Base-by-base conservation (phyloP, 2,888 invertebrate species). In the Linnaemya tessellans region DNA sequence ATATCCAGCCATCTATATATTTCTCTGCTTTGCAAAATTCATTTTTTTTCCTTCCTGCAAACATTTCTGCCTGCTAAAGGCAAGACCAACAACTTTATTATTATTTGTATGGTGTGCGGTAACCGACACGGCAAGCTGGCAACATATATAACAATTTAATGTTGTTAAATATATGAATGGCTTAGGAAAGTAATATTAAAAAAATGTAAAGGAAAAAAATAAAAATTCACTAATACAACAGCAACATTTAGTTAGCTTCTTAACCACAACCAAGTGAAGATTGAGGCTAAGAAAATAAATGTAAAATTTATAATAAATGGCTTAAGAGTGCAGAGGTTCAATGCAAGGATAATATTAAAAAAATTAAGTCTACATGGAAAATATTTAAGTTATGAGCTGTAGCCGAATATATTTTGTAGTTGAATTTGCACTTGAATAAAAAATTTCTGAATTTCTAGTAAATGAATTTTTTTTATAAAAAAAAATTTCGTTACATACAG, bases 11-110 rank as follows among this genome's bases (percentile, higher is more conserved):
- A 79, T 70, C 64, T 35, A 80, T 80, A 73, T 80, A 49, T 70
- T 60, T 62, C 56, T 71, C n/a, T 80, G 18, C 58, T 64, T 56
- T 56, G 35, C 15, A 41, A 58, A 88, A 81, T 1, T 54, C 15
- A 30, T 30, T 60, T 73, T 49, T 51, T 46, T 49, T 51, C 38
- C 11, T 54, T 67, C 20, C 41, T n/a, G n/a, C n/a, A n/a, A 41
- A 46, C 35, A 22, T 87, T 86, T 49, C 20, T 38, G 30, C 0
- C 18, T 88, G 88, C 88, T 87, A 81, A 77, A 86, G 88, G 89
- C 89, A 88, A 71, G 82, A 80, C 86, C 87, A 90, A 91, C 91
- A 92, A 90, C 91, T 91, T 91, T 89, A 92, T 91, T 91, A 90
- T 87, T 88, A 88, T 87, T 86, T 83, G 56, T 78, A 46, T 80